Percentiles rank a stretch among this genome's conserved stretches.
Evolutionary conservation across 2,113 vertebrate species (phyloP).

Genomic region (rat (Rattus norvegicus)): GRCr8 NC_086023.1:123983001-123983500

Average conservation of each 20-base stretch:
- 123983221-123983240: background rate
- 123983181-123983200: background rate
- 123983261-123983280: background rate
- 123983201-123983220: constrained; percentile 35
- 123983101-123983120: constrained; percentile 19
- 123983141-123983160: constrained; percentile 8
- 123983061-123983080: background rate
- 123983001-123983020: background rate
- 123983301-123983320: background rate
- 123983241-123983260: background rate
- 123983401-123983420: constrained; percentile 50
- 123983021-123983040: background rate
- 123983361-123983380: background rate
- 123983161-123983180: background rate
- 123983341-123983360: background rate
- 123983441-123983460: background rate
- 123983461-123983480: constrained; percentile 32
- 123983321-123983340: constrained; percentile 13
- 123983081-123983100: background rate
- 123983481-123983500: background rate
- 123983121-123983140: constrained; percentile 1
- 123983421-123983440: constrained; percentile 33
- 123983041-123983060: background rate
- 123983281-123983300: background rate
- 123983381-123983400: constrained; percentile 19